phyloP scores from a whole-genome alignment of 2,888 invertebrate genomes.

The Bembecia ichneumoniformis region DNA sequence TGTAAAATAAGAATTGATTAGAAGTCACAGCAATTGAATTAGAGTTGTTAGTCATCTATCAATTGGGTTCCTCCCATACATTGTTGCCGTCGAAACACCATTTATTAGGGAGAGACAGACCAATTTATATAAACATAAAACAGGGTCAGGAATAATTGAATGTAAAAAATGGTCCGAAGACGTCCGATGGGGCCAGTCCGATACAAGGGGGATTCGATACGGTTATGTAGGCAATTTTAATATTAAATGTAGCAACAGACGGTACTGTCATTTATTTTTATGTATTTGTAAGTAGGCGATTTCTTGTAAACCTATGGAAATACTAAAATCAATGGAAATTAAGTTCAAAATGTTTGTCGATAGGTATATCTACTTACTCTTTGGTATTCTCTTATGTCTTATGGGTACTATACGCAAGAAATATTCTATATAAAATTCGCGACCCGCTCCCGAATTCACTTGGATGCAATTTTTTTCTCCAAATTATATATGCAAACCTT shows the following conservation, averaged over 20 bases:
- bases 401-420: too few relatives aligned
- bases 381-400: too few relatives aligned
- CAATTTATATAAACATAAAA: constrained; percentile 59
- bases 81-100: constrained; percentile 44
- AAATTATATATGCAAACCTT: too few relatives aligned
- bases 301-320: too few relatives aligned
- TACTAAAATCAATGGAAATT: too few relatives aligned
- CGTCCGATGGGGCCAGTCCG: constrained; percentile 26
- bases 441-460: too few relatives aligned
- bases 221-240: constrained; percentile 57
- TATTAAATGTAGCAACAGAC: constrained; percentile 50
- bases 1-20: too few relatives aligned
- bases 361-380: too few relatives aligned
- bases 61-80: constrained; percentile 48
- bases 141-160: constrained; percentile 64
- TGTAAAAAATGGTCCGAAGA: constrained; percentile 60
- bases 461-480: too few relatives aligned
- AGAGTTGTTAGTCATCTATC: constrained; percentile 36
- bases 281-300: not conserved
- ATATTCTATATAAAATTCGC: too few relatives aligned
- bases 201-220: constrained; percentile 23
- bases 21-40: constrained; percentile 24
- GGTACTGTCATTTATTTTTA: constrained; percentile 16
- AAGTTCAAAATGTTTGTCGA: too few relatives aligned
- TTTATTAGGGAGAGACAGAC: constrained; percentile 62